Base-by-base conservation (phyloP, 2,113 vertebrate species). In the Panurus biarmicus region DNA sequence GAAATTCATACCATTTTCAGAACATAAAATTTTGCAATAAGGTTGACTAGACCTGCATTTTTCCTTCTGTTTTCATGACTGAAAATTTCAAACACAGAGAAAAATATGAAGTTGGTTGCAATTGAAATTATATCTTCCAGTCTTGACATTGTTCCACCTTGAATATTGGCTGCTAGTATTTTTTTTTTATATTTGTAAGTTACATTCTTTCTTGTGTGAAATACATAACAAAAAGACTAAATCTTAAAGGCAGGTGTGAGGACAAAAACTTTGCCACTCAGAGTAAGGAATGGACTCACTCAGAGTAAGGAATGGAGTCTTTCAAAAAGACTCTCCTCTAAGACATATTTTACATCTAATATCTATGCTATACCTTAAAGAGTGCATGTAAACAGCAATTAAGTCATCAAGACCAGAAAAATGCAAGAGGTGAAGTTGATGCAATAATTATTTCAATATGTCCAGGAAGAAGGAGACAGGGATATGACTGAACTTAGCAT, bases 361-460 rank as follows among this genome's bases (percentile, higher is more conserved):
- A 48, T 44, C 19, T 10, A 73, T 1, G 1, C 62, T n/a, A 23
- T 10, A 31, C 6, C 10, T 42, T 44, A 38, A 51, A 11, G 3
- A 23, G 1, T 35, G 2, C 0, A 0, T 19, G 7, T 44, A 44
- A 81, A 87, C 50, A 44, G 1, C 8, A 50, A 8, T 35, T 29
- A 82, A 44, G 20, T 28, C 10, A 58, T 58, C 17, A 56, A 76
- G 24, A 79, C 2, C 17, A 72, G 40, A 7, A 70, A 45, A 69
- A 67, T 29, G 2, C 10, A 75, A 50, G 19, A 75, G 9, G 4
- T 57, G 15, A 76, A 73, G 8, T 2, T 86, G 31, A 58, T 4
- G 2, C 2, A 64, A 14, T 78, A 60, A 71, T 47, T 57, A 57
- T 12, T 31, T 66, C 11, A 31, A 2, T 35, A 38, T 60, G 11